phyloP scores from a whole-genome alignment of 1,140 invertebrate species.

The Caenorhabditis briggsae region DNA sequence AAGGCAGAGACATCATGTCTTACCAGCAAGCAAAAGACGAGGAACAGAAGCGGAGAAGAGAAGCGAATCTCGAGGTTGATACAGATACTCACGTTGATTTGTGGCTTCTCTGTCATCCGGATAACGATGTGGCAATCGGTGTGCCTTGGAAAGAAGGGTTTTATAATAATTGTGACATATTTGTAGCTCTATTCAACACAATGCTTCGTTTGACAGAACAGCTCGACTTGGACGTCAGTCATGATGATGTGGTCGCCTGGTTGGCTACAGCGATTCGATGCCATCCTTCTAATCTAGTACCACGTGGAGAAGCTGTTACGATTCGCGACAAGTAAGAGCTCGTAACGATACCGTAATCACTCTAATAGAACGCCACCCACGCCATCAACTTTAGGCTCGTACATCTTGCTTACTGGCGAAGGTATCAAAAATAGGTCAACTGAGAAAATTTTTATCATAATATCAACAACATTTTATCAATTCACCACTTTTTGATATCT shows the following conservation, averaged over 20 bases:
- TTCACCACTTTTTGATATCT: no score
- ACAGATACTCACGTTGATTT: slow-evolving; percentile 24
- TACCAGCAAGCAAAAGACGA: slow-evolving; percentile 6
- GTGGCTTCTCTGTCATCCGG: slow-evolving; percentile 33
- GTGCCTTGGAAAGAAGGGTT: no score
- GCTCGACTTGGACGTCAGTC: not conserved
- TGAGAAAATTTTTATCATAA: no score
- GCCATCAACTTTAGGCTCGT: no score
- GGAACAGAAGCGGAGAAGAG: not conserved
- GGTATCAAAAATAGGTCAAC: no score
- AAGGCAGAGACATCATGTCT: slow-evolving; percentile 26
- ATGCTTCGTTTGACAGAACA: slow-evolving; percentile 12
- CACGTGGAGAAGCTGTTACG: slow-evolving; percentile 1
- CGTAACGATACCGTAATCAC: no score
- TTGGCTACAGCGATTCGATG: slow-evolving; percentile 4
- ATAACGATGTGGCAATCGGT: slow-evolving; percentile 17
- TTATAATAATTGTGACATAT: no score
- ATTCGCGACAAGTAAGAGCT: slow-evolving; percentile 25
- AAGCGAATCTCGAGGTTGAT: not conserved
- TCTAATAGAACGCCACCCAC: no score
- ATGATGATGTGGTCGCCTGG: slow-evolving; percentile 38
- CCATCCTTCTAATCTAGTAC: slow-evolving; percentile 4
- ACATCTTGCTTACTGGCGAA: no score
- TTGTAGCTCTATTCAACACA: not conserved
- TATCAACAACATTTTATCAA: no score